A percentile compares a stretch with the other conserved stretches of the same genome.
Conservation (phyloP, 2,113 vertebrate genomes). For the Tenrec ecaudatus region DNA sequence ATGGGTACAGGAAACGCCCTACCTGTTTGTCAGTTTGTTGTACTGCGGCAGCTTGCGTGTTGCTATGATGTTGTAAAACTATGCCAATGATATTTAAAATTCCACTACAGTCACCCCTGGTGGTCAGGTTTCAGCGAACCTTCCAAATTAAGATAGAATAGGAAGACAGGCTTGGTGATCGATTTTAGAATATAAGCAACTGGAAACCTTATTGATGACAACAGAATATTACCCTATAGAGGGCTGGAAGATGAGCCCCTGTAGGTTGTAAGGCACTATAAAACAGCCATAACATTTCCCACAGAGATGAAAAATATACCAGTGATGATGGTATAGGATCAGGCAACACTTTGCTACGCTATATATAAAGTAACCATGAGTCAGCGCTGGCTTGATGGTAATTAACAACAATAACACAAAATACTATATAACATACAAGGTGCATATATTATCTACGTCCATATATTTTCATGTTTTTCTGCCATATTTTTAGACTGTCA, state of each 20-base stretch:
- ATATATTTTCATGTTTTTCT: neutral
- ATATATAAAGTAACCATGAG: neutral
- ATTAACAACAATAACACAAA: neutral
- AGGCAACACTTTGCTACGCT: neutral
- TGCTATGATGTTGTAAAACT: neutral
- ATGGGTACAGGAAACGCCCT: neutral
- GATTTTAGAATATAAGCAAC: neutral
- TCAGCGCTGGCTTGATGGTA: neutral
- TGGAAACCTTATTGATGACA: neutral
- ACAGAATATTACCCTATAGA: neutral
- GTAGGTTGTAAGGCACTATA: neutral
- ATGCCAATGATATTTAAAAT: neutral
- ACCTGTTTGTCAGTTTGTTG: neutral
- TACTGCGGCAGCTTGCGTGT: neutral
- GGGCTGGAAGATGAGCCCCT: neutral
- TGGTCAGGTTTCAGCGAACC: neutral
- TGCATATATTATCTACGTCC: neutral
- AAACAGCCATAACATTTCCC: neutral
- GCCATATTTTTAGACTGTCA: slow-evolving; percentile 36
- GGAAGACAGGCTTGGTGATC: neutral
- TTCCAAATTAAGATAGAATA: neutral
- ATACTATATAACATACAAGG: neutral
- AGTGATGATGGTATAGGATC: neutral
- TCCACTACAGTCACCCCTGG: neutral
- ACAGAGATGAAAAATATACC: neutral